phyloP scores from a whole-genome alignment of 2,797 vertebrate genomes.

The Oreochromis grahami region DNA sequence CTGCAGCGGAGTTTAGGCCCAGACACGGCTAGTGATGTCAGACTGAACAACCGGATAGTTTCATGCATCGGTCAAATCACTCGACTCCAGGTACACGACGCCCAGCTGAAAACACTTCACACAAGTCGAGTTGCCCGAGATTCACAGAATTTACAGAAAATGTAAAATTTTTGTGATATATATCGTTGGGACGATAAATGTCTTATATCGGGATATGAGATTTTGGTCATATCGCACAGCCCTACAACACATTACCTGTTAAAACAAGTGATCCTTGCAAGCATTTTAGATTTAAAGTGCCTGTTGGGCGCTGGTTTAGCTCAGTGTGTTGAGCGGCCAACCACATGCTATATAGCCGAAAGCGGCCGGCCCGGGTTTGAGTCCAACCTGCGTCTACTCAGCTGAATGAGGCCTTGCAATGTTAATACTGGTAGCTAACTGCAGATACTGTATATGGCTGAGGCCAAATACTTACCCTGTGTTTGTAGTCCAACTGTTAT shows the following conservation, averaged over 20 bases:
- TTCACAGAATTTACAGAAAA: background rate
- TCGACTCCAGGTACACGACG: accelerated
- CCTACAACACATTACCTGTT: accelerated
- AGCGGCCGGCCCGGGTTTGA: accelerated
- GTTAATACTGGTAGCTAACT: background rate
- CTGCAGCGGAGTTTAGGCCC: no score
- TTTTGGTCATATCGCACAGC: background rate
- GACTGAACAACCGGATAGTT: no score
- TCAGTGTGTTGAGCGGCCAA: accelerated
- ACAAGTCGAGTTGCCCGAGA: accelerated
- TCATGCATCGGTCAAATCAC: accelerated
- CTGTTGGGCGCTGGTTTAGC: background rate
- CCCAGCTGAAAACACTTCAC: background rate
- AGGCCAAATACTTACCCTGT: background rate
- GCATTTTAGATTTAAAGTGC: background rate
- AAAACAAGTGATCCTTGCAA: background rate
- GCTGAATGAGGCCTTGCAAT: background rate
- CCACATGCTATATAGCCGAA: background rate
- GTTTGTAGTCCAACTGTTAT: background rate
- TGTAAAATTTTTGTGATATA: background rate
- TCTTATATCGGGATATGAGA: accelerated
- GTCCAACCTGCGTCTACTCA: background rate
- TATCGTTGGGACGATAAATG: background rate
- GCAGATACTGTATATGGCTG: background rate
- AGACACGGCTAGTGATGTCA: no score